Conservation (phyloP, 2,888 invertebrate genomes). For the Linnaemya tessellans region DNA sequence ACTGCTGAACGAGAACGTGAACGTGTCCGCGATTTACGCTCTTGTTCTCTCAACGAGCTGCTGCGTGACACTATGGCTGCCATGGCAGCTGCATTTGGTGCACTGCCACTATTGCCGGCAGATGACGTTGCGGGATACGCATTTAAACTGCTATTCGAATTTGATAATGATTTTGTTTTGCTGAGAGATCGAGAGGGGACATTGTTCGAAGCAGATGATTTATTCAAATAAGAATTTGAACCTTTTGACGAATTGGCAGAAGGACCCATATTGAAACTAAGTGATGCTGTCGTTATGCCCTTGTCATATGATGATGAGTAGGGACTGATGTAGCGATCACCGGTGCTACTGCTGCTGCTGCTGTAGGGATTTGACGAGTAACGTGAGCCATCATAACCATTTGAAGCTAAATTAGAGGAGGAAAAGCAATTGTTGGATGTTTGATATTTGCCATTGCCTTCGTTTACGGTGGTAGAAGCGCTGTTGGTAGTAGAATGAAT, state of each 20-base stretch:
- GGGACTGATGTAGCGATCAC: slow-evolving; percentile 82
- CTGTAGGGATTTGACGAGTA: slow-evolving; percentile 78
- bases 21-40: slow-evolving; percentile 83
- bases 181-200: slow-evolving; percentile 74
- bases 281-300: slow-evolving; percentile 83
- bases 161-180: slow-evolving; percentile 79
- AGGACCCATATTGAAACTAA: slow-evolving; percentile 77
- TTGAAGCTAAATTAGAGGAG: slow-evolving; percentile 70
- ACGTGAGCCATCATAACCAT: slow-evolving; percentile 78
- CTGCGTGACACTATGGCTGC: slow-evolving; percentile 82
- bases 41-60: slow-evolving; percentile 83
- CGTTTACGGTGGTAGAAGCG: slow-evolving; percentile 39
- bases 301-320: slow-evolving; percentile 83
- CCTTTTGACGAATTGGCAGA: slow-evolving; percentile 78
- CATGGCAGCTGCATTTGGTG: slow-evolving; percentile 79
- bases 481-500: slow-evolving; percentile 56
- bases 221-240: slow-evolving; percentile 75
- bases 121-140: slow-evolving; percentile 66
- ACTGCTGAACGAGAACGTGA: slow-evolving; percentile 81
- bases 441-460: slow-evolving; percentile 70
- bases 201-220: slow-evolving; percentile 76
- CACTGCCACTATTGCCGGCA: slow-evolving; percentile 64
- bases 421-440: slow-evolving; percentile 61
- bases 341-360: slow-evolving; percentile 76
- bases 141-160: slow-evolving; percentile 81